Evolutionary conservation across 1,140 invertebrate species (phyloP).

Genomic region (Phocides pigmalion): DNA sequence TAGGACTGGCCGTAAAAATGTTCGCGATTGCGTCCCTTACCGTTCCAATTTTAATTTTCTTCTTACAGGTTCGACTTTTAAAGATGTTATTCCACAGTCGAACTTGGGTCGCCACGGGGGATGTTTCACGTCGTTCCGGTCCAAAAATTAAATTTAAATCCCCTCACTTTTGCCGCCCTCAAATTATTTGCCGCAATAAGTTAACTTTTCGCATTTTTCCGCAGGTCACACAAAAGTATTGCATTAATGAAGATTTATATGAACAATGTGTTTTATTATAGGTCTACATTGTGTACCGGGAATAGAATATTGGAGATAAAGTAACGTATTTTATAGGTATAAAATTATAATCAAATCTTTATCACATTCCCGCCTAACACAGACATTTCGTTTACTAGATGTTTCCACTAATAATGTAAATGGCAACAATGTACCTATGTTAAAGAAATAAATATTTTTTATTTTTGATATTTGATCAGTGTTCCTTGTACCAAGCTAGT

Average conservation of each 20-base stretch:
- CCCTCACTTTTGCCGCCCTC: conserved; percentile 78
- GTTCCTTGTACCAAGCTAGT: too few species aligned
- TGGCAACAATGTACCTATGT: too few species aligned
- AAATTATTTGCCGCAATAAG: conserved; percentile 75
- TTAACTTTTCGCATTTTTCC: conserved; percentile 52
- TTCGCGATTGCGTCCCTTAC: conserved; percentile 20
- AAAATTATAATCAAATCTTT: too few species aligned
- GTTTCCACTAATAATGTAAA: too few species aligned
- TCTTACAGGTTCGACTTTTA: conserved; percentile 48
- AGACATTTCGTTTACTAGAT: too few species aligned
- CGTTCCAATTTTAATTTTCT: conserved; percentile 53
- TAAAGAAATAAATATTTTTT: too few species aligned
- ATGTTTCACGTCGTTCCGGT: conserved; percentile 77
- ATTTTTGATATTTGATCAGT: too few species aligned
- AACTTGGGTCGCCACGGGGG: conserved; percentile 69
- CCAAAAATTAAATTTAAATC: conserved; percentile 82
- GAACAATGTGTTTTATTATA: too few species aligned
- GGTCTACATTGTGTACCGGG: too few species aligned
- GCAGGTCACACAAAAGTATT: conserved; percentile 15
- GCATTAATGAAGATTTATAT: conserved; percentile 34
- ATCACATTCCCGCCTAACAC: too few species aligned
- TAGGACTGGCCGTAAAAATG: conserved; percentile 11
- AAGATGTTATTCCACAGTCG: conserved; percentile 60
- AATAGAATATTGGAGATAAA: too few species aligned
- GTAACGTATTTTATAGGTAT: too few species aligned